A percentile compares a stretch with the other conserved stretches of the same genome.
Evolutionary conservation across 1,140 invertebrate genomes (phyloP).

Genomic region (Papilio polytes): DNA sequence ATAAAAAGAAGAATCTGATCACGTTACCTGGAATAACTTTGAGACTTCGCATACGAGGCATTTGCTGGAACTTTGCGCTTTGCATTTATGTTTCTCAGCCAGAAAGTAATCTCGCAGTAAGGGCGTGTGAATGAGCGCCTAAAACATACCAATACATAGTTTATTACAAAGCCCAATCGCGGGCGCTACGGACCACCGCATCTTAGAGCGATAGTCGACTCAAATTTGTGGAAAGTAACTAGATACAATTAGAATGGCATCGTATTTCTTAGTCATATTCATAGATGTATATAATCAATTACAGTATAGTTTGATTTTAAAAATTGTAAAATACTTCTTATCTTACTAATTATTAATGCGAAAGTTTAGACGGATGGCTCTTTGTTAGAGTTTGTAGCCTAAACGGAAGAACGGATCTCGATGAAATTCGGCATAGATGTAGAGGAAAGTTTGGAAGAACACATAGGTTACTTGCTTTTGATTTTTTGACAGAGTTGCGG

Average conservation of each 20-base stretch:
- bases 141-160: conserved; percentile 43
- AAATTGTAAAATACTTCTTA: not conserved
- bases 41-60: conserved; percentile 98
- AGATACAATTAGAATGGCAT: not conserved
- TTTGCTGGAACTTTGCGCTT: conserved; percentile 84
- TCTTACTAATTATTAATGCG: too few species aligned
- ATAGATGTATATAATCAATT: not conserved
- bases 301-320: not conserved
- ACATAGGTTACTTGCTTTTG: too few species aligned
- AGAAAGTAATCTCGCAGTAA: conserved; percentile 97
- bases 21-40: conserved; percentile 88
- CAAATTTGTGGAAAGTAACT: conserved; percentile 15
- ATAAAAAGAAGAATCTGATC: conserved; percentile 51
- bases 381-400: too few species aligned
- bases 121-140: conserved; percentile 96
- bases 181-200: not conserved
- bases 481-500: too few species aligned
- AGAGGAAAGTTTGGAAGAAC: too few species aligned
- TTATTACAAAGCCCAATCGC: not conserved
- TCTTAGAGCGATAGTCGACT: not conserved
- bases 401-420: too few species aligned
- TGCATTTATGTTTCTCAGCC: conserved; percentile 95
- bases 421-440: too few species aligned
- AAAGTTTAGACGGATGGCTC: too few species aligned
- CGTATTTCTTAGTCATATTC: not conserved